These are phyloP conservation scores for Phataginus tricuspis DNA, from an alignment of 2,797 vertebrate genomes.

Conservation along the genomic window DNA sequence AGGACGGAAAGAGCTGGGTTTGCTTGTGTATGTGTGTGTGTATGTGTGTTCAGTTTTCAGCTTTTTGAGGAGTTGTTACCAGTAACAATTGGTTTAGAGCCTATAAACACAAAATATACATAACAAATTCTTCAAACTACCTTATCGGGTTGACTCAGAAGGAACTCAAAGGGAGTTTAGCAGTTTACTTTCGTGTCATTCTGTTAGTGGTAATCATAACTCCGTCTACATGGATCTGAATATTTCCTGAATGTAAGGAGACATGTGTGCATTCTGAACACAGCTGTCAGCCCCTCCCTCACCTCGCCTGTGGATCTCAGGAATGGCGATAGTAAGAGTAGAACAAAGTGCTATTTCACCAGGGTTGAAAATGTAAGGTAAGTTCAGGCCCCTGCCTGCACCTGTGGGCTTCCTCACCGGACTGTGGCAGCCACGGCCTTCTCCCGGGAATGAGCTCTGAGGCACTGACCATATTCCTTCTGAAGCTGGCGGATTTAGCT, in stretches of 20 bases:
- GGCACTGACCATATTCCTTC: background rate
- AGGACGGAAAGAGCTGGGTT: background rate
- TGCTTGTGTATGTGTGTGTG: background rate
- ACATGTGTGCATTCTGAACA: background rate
- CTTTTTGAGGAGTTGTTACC: background rate
- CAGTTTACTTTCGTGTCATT: background rate
- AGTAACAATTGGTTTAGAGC: background rate
- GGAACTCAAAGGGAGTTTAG: background rate
- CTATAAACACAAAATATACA: background rate
- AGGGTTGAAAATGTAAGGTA: background rate
- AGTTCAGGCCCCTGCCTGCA: background rate
- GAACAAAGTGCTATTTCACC: background rate
- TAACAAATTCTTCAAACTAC: background rate
- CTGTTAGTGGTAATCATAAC: background rate
- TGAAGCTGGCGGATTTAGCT: background rate
- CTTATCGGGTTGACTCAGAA: background rate
- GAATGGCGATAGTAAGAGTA: background rate
- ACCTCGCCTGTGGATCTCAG: background rate
- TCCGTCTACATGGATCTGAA: background rate
- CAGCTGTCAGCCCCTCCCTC: too few species aligned
- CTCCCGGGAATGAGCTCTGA: background rate
- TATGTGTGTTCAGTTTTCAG: background rate
- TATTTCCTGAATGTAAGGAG: background rate
- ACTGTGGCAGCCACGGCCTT: background rate
- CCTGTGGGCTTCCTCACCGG: fast-evolving